A percentile compares a stretch with the other conserved stretches of the same genome.
These are phyloP conservation scores for Amiota communis DNA, from an alignment of 2,888 invertebrate genomes.

Conservation along the genomic window DNA sequence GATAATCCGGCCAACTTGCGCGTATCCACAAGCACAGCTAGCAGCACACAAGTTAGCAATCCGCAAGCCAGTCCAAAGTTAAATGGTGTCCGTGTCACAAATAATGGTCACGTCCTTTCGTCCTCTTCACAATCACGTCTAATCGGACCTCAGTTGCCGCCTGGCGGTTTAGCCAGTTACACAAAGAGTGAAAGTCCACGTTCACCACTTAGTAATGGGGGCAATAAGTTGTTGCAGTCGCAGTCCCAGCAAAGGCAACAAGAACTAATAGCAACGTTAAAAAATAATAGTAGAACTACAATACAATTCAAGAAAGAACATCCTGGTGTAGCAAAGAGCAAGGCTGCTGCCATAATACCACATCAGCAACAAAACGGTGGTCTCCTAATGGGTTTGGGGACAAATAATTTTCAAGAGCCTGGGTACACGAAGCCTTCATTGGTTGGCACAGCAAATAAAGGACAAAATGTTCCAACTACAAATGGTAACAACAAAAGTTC, in stretches of 20 bases:
- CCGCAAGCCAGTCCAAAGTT: constrained; percentile 44
- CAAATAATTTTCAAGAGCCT: constrained; percentile 63
- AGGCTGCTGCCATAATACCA: constrained; percentile 32
- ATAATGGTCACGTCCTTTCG: constrained; percentile 43
- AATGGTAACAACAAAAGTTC: constrained; percentile 66
- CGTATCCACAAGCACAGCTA: constrained; percentile 32
- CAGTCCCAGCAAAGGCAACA: too few relatives aligned
- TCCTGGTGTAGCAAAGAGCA: constrained; percentile 36
- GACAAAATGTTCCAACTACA: constrained; percentile 54
- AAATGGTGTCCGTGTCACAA: constrained; percentile 57
- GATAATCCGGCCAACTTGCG: constrained; percentile 68
- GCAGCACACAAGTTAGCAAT: constrained; percentile 51
- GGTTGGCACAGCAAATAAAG: constrained; percentile 60
- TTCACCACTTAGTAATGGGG: too few relatives aligned
- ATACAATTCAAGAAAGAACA: constrained; percentile 49
- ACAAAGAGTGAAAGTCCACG: not conserved
- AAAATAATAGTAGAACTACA: constrained; percentile 41
- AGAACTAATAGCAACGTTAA: too few relatives aligned
- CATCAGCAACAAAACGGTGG: constrained; percentile 53
- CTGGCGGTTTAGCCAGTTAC: constrained; percentile 52
- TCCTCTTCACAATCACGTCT: constrained; percentile 66
- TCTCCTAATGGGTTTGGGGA: constrained; percentile 54
- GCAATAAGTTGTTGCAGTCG: too few relatives aligned
- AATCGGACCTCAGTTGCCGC: constrained; percentile 69
- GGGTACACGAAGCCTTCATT: constrained; percentile 58